phyloP scores from a whole-genome alignment of 2,113 vertebrate genomes.

The Paratilapia polleni region DNA sequence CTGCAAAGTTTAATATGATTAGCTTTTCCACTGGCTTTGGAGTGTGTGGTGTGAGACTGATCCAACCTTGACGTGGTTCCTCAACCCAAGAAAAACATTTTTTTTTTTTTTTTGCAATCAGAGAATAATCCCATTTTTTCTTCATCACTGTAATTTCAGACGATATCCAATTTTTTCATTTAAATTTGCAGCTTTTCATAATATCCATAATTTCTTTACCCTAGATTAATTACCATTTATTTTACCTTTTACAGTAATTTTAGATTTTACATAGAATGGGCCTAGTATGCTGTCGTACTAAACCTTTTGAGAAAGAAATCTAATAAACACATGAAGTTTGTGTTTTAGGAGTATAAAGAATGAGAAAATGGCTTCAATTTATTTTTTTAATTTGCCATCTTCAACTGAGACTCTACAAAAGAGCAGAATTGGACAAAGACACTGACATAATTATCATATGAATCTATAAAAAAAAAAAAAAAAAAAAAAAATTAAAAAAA shows the following conservation, averaged over 20 bases:
- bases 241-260: neutral
- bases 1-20: neutral
- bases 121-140: neutral
- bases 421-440: neutral
- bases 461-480: neutral
- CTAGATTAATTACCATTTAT: neutral
- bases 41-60: too few relatives aligned
- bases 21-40: neutral
- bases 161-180: too few relatives aligned
- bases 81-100: too few relatives aligned
- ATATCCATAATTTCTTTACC: neutral
- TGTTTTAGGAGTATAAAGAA: neutral
- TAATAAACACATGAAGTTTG: neutral
- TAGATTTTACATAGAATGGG: neutral
- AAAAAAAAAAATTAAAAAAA: too few relatives aligned
- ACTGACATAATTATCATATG: neutral
- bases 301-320: neutral
- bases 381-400: neutral
- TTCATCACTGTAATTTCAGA: too few relatives aligned
- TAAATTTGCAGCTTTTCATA: too few relatives aligned
- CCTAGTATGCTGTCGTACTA: neutral
- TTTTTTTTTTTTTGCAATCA: neutral
- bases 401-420: neutral
- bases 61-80: too few relatives aligned
- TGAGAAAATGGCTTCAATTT: neutral